Evolutionary conservation across 2,797 vertebrate genomes (phyloP).

Genomic region (Bovichtus diacanthus): DNA sequence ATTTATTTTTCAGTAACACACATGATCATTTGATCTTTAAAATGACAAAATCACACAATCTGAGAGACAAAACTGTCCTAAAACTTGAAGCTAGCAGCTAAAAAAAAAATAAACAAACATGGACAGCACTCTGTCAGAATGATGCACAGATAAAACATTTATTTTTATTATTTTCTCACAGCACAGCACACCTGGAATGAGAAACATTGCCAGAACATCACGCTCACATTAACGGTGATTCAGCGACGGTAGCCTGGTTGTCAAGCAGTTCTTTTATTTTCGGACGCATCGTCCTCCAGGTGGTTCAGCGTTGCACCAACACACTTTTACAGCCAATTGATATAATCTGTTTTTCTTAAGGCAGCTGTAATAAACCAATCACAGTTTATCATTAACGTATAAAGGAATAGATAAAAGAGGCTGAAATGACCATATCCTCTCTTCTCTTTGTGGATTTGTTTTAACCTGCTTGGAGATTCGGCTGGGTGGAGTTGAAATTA

Average conservation of each 20-base stretch:
- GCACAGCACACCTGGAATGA: slow-evolving; percentile 1
- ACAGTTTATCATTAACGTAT: neutral
- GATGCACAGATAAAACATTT: too few relatives aligned
- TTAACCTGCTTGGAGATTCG: slow-evolving; percentile 6
- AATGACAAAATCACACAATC: too few relatives aligned
- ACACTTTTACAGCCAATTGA: neutral
- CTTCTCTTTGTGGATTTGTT: slow-evolving; percentile 9
- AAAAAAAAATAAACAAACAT: too few relatives aligned
- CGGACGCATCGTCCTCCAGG: slow-evolving; percentile 15
- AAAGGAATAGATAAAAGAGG: neutral
- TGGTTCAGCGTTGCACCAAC: neutral
- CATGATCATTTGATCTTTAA: too few relatives aligned
- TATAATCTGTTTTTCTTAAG: neutral
- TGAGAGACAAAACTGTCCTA: too few relatives aligned
- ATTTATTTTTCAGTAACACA: too few relatives aligned
- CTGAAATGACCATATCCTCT: neutral
- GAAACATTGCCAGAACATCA: neutral
- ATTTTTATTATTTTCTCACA: too few relatives aligned
- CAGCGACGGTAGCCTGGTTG: neutral
- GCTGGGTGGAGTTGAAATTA: slow-evolving; percentile 11
- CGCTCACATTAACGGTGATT: neutral
- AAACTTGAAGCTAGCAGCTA: too few relatives aligned
- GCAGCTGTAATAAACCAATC: neutral
- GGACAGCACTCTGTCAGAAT: too few relatives aligned
- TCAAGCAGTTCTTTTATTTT: slow-evolving; percentile 13